Evolutionary conservation across 1,140 invertebrate genomes (phyloP), one percentile per base, ranked within the genome.

Genomic region (Drosophila nigrodunni): DNA sequence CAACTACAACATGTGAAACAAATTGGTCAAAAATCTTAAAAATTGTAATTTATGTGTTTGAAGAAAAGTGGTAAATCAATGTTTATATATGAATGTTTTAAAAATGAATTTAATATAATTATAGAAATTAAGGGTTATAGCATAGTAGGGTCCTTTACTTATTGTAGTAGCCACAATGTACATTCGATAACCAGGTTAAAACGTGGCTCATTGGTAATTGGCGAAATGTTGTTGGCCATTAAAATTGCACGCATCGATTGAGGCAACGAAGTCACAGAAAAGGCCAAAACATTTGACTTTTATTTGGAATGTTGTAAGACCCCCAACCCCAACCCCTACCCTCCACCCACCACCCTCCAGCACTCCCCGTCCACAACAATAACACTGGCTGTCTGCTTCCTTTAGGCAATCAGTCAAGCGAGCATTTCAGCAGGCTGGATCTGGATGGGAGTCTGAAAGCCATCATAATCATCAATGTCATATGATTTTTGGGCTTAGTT

Each of bases 401-500:
- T 70, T 82, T 66, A 66, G 55, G 54, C 81, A 85, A 64, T 85
- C 78, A 80, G 44, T 71, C 35, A 62, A 67, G 77, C 68, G 67
- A 74, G 67, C 52, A 73, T 66, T 62, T 59, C 34, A n/a, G 52
- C 21, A 50, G 30, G 2, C 15, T 57, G 35, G 15, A 30, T 46
- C 34, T 34, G 21, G 25, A 30, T 30, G 25, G 25, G 25, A 39
- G 61, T 43, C 34, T 52, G 35, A 54, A 65, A 65, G 60, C 47
- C 83, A 77, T 77, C 75, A 82, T 78, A 80, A 79, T 87, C 74
- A 86, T 88, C 83, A 82, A 86, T 49, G 65, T 82, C 80, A 82
- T 74, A 79, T 82, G 82, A 82, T 61, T 74, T 78, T 60, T 44
- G 30, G 35, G 39, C 18, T 68, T 60, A 78, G 67, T 76, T 77